phyloP scores from a whole-genome alignment of 2,113 vertebrate species.

The Aphyosemion australe region DNA sequence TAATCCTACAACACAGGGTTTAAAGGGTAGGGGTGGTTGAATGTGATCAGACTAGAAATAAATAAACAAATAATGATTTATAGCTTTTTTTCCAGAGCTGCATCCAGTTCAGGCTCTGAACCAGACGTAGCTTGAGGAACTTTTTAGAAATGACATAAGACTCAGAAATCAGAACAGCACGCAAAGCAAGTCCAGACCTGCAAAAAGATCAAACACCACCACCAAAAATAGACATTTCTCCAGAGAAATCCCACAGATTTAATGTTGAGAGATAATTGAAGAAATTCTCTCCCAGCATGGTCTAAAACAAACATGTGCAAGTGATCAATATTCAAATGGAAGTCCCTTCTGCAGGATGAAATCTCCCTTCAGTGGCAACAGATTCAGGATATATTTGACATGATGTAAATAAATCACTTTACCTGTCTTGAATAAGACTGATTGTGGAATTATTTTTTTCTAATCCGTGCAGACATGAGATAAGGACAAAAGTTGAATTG shows the following conservation, averaged over 20 bases:
- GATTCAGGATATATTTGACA: no score
- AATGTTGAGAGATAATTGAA: neutral
- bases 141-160: constrained; percentile 34
- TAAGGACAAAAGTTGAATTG: no score
- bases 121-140: constrained; percentile 17
- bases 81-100: constrained; percentile 19
- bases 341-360: neutral
- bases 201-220: no score
- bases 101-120: constrained; percentile 9
- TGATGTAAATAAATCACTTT: no score
- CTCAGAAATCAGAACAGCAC: constrained; percentile 38
- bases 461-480: no score
- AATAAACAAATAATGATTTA: neutral
- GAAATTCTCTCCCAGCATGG: constrained; percentile 2
- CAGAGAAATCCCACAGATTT: neutral
- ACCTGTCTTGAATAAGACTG: no score
- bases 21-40: no score
- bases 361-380: no score
- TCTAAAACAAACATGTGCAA: neutral
- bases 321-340: constrained; percentile 5
- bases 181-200: constrained; percentile 64
- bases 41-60: neutral
- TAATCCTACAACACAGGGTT: no score
- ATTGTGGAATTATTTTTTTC: no score
- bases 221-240: no score